Percentiles rank a stretch among this genome's conserved stretches.
These are phyloP conservation scores for Ramphastos sulfuratus DNA, from an alignment of 2,113 vertebrate genomes.

Conservation along the genomic window DNA sequence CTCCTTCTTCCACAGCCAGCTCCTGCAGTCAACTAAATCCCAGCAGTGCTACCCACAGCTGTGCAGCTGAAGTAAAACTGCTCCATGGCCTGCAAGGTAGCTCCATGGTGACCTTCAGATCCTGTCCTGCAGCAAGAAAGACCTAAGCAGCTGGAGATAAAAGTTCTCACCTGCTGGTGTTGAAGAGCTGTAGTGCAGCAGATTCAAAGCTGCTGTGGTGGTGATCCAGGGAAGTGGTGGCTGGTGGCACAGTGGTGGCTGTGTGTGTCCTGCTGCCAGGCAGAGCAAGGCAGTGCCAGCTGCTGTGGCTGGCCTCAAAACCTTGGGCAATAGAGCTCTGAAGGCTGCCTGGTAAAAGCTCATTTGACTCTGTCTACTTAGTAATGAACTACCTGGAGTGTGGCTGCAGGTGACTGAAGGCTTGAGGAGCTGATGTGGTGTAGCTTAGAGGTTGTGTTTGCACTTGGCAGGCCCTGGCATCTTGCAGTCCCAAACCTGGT, in stretches of 20 bases:
- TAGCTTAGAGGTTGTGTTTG: not conserved
- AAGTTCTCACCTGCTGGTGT: conserved; percentile 9
- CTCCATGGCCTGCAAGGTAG: conserved; percentile 18
- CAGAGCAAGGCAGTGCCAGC: not conserved
- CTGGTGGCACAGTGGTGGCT: not conserved
- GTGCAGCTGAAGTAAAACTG: conserved; percentile 5
- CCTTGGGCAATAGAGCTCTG: not conserved
- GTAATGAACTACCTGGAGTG: not conserved
- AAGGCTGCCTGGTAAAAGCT: not conserved
- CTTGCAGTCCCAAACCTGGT: conserved; percentile 16
- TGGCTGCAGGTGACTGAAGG: not conserved
- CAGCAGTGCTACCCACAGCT: conserved; percentile 3
- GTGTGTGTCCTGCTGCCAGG: not conserved
- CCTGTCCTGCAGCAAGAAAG: conserved; percentile 67
- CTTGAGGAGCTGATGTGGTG: not conserved
- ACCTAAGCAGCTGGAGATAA: conserved; percentile 40
- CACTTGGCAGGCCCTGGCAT: not conserved
- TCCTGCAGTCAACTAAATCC: conserved; percentile 25
- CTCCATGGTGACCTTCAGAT: conserved; percentile 49
- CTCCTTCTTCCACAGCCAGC: conserved; percentile 18
- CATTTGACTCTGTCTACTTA: not conserved
- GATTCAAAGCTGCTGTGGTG: conserved; percentile 37
- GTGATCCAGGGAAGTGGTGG: conserved; percentile 3
- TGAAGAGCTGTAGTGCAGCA: conserved; percentile 33
- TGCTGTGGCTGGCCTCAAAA: not conserved